Percentiles rank a stretch among this genome's conserved stretches.
These are phyloP conservation scores for Epirrhoe tristata DNA, from an alignment of 2,888 invertebrate genomes.

Conservation along the genomic window DNA sequence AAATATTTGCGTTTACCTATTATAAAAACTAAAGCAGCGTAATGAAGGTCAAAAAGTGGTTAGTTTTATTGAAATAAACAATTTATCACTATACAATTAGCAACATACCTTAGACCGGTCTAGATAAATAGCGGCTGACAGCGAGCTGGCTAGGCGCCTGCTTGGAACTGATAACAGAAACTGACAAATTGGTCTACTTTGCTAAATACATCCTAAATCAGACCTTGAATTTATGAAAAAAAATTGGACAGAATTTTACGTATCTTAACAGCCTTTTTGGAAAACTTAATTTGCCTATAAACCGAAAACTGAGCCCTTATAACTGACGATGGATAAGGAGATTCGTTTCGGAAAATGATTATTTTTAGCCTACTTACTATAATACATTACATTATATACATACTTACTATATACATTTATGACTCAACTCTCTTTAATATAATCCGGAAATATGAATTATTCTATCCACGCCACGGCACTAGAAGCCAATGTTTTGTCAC, in stretches of 20 bases:
- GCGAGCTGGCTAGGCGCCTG: constrained; percentile 60
- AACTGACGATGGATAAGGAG: too few species aligned
- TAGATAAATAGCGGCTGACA: constrained; percentile 64
- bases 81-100: constrained; percentile 67
- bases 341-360: too few species aligned
- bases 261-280: too few species aligned
- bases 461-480: constrained; percentile 3
- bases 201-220: constrained; percentile 14
- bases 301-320: too few species aligned
- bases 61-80: constrained; percentile 36
- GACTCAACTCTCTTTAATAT: neutral
- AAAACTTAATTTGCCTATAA: too few species aligned
- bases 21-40: neutral
- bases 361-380: too few species aligned
- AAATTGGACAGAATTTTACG: neutral
- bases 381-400: too few species aligned
- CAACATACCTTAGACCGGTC: constrained; percentile 54
- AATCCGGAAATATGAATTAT: constrained; percentile 17
- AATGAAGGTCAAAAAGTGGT: constrained; percentile 16
- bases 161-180: constrained; percentile 60
- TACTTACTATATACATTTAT: too few species aligned
- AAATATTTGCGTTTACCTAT: neutral
- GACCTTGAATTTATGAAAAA: constrained; percentile 3
- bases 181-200: constrained; percentile 60
- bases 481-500: constrained; percentile 33